These are phyloP conservation scores for Sinosuthora webbiana DNA, from an alignment of 2,113 vertebrate species.

Conservation along the genomic window DNA sequence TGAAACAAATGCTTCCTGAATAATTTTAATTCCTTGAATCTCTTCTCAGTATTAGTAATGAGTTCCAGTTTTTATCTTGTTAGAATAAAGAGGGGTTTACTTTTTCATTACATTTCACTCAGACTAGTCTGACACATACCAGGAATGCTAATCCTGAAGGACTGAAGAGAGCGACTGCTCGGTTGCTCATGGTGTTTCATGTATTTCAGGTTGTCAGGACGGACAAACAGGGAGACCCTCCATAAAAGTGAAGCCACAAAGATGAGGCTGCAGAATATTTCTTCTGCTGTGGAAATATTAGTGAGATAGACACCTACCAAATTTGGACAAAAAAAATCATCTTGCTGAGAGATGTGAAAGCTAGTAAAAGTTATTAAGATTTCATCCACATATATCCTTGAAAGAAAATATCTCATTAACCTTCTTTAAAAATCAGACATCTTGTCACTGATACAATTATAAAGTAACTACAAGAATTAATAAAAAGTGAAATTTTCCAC, in stretches of 20 bases:
- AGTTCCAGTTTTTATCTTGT: not conserved
- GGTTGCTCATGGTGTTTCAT: not conserved
- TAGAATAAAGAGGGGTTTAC: not conserved
- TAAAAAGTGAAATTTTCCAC: not conserved
- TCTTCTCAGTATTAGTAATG: not conserved
- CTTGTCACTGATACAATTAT: not conserved
- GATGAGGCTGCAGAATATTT: not conserved
- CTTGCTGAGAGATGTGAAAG: not conserved
- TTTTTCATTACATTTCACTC: not conserved
- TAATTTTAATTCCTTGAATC: not conserved
- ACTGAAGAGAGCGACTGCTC: rapidly evolving
- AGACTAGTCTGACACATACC: not conserved
- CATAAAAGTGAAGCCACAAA: not conserved
- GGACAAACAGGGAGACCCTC: not conserved
- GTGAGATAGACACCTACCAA: not conserved
- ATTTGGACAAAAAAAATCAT: not conserved
- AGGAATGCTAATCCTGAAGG: not conserved
- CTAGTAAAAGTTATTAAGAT: not conserved
- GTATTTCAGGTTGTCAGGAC: not conserved
- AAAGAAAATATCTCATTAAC: not conserved
- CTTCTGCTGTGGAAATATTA: not conserved
- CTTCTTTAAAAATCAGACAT: not conserved
- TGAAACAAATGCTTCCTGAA: not conserved
- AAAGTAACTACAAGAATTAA: not conserved
- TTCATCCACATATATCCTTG: not conserved